Conservation (phyloP, 1,140 invertebrate genomes). For the Apolygus lucorum region DNA sequence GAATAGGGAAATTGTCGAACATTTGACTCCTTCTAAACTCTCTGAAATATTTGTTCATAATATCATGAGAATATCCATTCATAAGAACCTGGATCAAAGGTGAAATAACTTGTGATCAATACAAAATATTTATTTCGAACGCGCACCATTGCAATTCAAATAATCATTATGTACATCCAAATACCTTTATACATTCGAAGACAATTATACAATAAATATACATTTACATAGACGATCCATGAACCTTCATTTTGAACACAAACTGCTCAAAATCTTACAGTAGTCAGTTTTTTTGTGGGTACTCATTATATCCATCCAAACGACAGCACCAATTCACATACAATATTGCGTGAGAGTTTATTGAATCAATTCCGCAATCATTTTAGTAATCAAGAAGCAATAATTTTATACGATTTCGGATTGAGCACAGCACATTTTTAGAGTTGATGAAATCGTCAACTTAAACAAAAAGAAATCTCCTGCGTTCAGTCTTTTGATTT, state of each 20-base stretch:
- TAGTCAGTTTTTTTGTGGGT: not conserved
- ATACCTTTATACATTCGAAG: not conserved
- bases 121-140: conserved; percentile 12
- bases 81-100: too few relatives aligned
- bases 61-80: too few relatives aligned
- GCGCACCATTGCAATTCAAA: not conserved
- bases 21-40: too few relatives aligned
- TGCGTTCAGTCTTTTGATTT: not conserved
- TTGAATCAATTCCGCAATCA: too few relatives aligned
- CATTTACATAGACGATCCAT: not conserved
- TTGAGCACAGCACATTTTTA: conserved; percentile 27
- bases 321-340: conserved; percentile 18
- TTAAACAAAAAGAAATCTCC: not conserved
- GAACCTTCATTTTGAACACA: not conserved
- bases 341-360: conserved; percentile 18
- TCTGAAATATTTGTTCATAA: too few relatives aligned
- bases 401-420: conserved; percentile 16
- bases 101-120: not conserved
- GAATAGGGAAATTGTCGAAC: too few relatives aligned
- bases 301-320: not conserved
- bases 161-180: not conserved
- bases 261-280: not conserved
- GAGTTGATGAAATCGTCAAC: not conserved
- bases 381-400: conserved; percentile 14
- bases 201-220: conserved; percentile 10